These are phyloP conservation scores for Acinonyx jubatus DNA, from an alignment of 2,113 vertebrate genomes.

Conservation along the genomic window DNA sequence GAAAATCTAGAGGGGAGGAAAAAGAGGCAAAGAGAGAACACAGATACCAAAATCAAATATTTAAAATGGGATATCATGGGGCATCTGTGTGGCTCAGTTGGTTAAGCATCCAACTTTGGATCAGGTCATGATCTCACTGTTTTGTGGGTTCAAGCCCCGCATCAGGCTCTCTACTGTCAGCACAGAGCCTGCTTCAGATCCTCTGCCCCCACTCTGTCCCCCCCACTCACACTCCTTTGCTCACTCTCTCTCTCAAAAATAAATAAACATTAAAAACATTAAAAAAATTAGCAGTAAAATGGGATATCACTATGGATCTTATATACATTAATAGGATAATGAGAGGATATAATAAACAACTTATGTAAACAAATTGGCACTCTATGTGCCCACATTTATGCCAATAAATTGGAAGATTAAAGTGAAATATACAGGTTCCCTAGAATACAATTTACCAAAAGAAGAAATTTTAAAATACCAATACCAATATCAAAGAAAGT, in stretches of 20 bases:
- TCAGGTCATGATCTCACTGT: too few relatives aligned
- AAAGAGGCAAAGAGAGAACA: not conserved
- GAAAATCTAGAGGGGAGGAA: not conserved
- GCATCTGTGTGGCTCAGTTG: too few relatives aligned
- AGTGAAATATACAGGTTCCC: not conserved
- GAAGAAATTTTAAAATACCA: conserved; percentile 1
- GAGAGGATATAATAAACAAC: not conserved
- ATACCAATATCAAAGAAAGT: not conserved
- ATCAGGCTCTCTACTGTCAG: too few relatives aligned
- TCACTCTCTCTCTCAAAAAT: too few relatives aligned
- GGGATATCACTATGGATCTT: not conserved
- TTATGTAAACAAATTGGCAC: not conserved
- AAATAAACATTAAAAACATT: too few relatives aligned
- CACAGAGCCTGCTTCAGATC: too few relatives aligned
- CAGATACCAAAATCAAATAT: not conserved
- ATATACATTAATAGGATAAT: not conserved
- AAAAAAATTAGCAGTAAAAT: not conserved
- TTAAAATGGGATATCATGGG: not conserved
- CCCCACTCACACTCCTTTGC: too few relatives aligned
- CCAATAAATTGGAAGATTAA: not conserved
- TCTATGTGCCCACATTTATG: not conserved
- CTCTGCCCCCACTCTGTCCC: too few relatives aligned
- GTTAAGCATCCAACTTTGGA: too few relatives aligned
- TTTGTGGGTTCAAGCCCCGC: too few relatives aligned
- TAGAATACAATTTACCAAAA: conserved; percentile 29